Evolutionary conservation across 2,113 vertebrate species (phyloP).

Genomic region (Corvus cornix): DNA sequence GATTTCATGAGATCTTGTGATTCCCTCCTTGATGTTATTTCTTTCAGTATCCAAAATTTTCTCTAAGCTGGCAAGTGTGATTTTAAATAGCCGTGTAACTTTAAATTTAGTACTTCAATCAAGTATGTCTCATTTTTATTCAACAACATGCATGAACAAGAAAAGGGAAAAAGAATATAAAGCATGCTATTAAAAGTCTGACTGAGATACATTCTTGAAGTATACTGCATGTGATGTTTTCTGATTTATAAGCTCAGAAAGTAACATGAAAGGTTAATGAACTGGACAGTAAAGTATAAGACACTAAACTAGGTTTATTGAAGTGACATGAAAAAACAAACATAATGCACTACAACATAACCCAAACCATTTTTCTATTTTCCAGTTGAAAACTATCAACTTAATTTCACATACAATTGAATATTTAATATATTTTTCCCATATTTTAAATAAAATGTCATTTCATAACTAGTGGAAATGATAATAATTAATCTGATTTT

Average conservation of each 20-base stretch:
- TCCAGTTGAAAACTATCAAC: not conserved
- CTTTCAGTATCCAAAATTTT: not conserved
- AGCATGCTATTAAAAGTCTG: not conserved
- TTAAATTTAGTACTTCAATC: not conserved
- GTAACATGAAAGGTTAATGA: slow-evolving; percentile 43
- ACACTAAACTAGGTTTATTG: not conserved
- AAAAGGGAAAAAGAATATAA: not conserved
- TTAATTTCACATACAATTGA: not conserved
- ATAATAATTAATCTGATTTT: slow-evolving; percentile 7
- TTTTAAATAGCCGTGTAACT: not conserved
- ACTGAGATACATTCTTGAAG: slow-evolving; percentile 12
- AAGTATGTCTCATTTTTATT: not conserved
- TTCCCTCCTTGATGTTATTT: not conserved
- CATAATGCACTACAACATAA: not conserved
- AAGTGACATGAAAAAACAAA: slow-evolving; percentile 9
- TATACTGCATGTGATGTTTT: not conserved
- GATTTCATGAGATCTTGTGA: not conserved
- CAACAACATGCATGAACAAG: not conserved
- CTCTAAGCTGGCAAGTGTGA: not conserved
- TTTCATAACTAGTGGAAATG: not conserved
- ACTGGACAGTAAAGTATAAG: not conserved
- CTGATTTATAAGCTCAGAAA: slow-evolving; percentile 36
- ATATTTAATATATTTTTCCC: not conserved
- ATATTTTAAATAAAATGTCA: not conserved
- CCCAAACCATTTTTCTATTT: not conserved